Evolutionary conservation across 35 echinoderm and acorn worm species (phyloP), one percentile per base, ranked within the genome.

Genomic region (Diadema setosum): DNA sequence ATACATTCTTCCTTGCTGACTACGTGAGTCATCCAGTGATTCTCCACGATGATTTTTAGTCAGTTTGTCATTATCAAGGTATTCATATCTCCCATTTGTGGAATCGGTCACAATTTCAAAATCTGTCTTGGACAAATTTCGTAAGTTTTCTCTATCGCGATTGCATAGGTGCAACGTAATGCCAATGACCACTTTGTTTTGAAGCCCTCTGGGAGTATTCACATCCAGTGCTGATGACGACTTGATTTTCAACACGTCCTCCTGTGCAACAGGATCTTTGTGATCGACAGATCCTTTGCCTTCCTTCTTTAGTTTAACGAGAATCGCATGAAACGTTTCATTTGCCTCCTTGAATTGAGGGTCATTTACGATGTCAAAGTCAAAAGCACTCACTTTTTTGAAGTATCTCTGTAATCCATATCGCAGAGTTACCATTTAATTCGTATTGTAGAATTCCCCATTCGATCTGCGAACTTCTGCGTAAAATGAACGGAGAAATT

Each of bases 91-190:
- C n/a, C n/a, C n/a, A n/a, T n/a, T n/a, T n/a, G n/a, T n/a, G n/a
- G n/a, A n/a, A n/a, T n/a, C n/a, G n/a, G n/a, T n/a, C n/a, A n/a
- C n/a, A n/a, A n/a, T n/a, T 18, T 67, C 39, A 3, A 91, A 65
- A 49, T 84, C 88, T 21, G 39, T 21, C 46, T 75, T 84, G 20
- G n/a, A n/a, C 49, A 90, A 60, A 11, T 83, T 33, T 48, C 80
- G 9, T 17, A 90, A 16, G 44, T 90, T 90, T 50, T 67, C 59
- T 18, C 88, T 21, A 35, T 45, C 81, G 21, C 88, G 45, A 69
- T 91, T 89, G 52, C 87, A 89, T 37, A 89, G 56, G 82, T 65
- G 75, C 18, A 89, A 39, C 87, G 43, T 89, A 17, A 84, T 65
- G 42, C 75, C 81, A 65, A 90, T 37, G 45, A 90, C 70, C 20